Conservation (phyloP, 1,140 invertebrate species). For the Conus betulinus region DNA sequence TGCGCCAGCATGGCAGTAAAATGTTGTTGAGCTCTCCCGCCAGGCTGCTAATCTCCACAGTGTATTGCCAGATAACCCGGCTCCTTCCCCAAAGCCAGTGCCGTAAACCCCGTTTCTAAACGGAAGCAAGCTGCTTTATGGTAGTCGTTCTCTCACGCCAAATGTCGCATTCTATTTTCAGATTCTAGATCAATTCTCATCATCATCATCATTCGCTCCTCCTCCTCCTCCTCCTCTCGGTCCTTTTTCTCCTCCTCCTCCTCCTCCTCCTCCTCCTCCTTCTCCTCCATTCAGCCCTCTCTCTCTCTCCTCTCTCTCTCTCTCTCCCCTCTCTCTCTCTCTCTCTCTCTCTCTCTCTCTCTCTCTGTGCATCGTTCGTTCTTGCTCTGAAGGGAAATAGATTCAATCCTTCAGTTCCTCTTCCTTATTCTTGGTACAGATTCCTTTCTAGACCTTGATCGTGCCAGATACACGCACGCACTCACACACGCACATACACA, state of each 20-base stretch:
- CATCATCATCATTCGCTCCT: neutral
- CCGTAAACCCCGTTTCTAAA: neutral
- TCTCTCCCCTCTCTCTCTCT: neutral
- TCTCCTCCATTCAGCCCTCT: slow-evolving; percentile 4
- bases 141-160: neutral
- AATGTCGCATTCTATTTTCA: neutral
- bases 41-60: neutral
- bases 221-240: neutral
- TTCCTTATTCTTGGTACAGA: too few relatives aligned
- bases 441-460: too few relatives aligned
- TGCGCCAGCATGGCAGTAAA: too few relatives aligned
- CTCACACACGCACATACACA: too few relatives aligned
- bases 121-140: neutral
- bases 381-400: too few relatives aligned
- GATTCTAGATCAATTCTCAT: neutral
- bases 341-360: neutral
- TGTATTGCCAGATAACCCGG: neutral
- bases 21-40: too few relatives aligned
- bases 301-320: neutral
- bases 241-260: neutral
- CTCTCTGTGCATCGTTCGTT: too few relatives aligned
- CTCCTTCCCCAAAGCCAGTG: too few relatives aligned
- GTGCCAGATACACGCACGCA: too few relatives aligned
- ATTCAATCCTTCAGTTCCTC: too few relatives aligned
- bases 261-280: neutral